Evolutionary conservation across 1,140 invertebrate genomes (phyloP), one percentile per base, ranked within the genome.

Genomic region (Drosophila kikkawai): DNA sequence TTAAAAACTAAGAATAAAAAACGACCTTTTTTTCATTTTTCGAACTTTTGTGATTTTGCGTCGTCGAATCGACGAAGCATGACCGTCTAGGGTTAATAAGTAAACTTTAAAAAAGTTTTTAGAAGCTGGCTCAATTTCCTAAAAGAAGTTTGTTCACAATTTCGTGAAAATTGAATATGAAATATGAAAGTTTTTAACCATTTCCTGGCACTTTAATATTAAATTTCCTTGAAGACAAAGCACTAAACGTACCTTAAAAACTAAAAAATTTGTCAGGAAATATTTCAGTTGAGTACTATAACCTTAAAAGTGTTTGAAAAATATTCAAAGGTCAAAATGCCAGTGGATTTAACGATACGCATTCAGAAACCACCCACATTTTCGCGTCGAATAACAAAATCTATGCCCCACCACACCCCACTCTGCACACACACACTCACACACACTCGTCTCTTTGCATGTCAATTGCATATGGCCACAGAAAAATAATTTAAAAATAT

Each of bases 391-490:
- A 56, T 56, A 39, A 39, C 53, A 39, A 56, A 39, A 39, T 39
- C 36, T 22, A 1, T 8, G 19, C 19, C 36, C 37, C 53, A 9
- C 9, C 53, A 26, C 53, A 55, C 53, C 13, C 53, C 34, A 56
- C n/a, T 26, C 53, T n/a, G 4, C 51, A 22, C 29, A 36, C 50
- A 19, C 53, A 39, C 55, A 22, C n/a, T n/a, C 15, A 12, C 48
- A 34, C 22, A 26, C 22, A n/a, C 13, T 26, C n/a, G 56, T 37
- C 56, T 44, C 15, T 11, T 36, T 32, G 47, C 59, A 53, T 61
- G 45, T 53, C 59, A 53, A 22, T 37, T 55, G 59, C 59, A 61
- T 34, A 61, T 55, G 59, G 45, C 59, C 59, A 34, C 48, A 34
- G 59, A 13, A n/a, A 61, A 61, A 61, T 22, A n/a, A 55, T 55